Evolutionary conservation across 2,113 vertebrate species (phyloP).

Genomic region (Prietella phreatophila): DNA sequence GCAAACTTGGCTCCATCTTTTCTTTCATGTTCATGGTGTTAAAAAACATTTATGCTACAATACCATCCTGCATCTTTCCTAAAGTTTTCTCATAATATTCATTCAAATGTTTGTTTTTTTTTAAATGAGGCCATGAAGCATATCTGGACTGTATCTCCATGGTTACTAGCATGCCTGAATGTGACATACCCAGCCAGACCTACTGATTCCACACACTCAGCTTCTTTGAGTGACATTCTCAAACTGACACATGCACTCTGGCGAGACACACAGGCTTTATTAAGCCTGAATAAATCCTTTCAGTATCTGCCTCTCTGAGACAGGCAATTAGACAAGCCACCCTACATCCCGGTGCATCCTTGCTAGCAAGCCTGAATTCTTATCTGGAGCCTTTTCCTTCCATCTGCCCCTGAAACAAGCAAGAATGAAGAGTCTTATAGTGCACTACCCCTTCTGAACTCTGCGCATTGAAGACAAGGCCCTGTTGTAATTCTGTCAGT

Average conservation of each 20-base stretch:
- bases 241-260: conserved; percentile 49
- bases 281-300: conserved; percentile 55
- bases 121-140: not conserved
- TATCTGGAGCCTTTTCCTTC: conserved; percentile 45
- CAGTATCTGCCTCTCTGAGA: conserved; percentile 47
- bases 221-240: conserved; percentile 45
- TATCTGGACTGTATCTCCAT: not conserved
- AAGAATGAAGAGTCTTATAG: conserved; percentile 31
- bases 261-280: conserved; percentile 42
- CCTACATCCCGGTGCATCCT: conserved; percentile 40
- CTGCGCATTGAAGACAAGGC: conserved; percentile 40
- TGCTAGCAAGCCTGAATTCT: conserved; percentile 37
- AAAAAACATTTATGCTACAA: conserved; percentile 1
- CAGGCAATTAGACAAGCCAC: conserved; percentile 52
- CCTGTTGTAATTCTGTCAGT: conserved; percentile 35
- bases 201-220: conserved; percentile 32
- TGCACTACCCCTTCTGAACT: conserved; percentile 32
- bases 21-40: not conserved
- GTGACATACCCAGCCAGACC: conserved; percentile 35
- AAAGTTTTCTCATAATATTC: not conserved
- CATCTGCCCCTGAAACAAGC: conserved; percentile 37
- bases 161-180: conserved; percentile 34
- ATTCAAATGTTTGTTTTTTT: not conserved
- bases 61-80: not conserved
- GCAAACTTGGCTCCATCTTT: not conserved